Conservation (phyloP, 1,140 invertebrate genomes). For the Lasaia peninsularis region DNA sequence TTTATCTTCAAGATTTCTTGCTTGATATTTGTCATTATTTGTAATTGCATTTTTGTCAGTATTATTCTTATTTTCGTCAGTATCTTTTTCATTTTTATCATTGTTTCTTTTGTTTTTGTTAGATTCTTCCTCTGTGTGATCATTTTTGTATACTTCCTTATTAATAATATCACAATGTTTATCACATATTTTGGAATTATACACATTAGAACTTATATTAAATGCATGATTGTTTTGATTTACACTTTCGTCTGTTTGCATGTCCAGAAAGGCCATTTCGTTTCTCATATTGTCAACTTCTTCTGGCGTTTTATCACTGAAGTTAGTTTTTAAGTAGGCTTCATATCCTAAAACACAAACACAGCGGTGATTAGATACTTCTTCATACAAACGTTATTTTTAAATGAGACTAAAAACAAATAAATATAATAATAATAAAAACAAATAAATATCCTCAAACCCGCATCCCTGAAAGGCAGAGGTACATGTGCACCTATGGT, state of each 20-base stretch:
- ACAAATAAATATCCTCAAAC: too few species aligned
- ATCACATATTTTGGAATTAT: neutral
- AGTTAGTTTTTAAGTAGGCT: slow-evolving; percentile 13
- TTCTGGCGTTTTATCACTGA: slow-evolving; percentile 2
- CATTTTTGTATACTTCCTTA: neutral
- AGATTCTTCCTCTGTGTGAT: neutral
- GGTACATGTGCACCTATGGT: too few species aligned
- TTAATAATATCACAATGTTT: neutral
- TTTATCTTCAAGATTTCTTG: neutral
- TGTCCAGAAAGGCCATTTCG: neutral
- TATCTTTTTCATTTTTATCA: neutral
- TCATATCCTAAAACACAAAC: neutral
- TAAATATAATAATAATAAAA: neutral
- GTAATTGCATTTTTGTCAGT: slow-evolving; percentile 14
- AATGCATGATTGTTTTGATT: slow-evolving; percentile 9
- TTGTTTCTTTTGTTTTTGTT: neutral
- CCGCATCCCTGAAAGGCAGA: too few species aligned
- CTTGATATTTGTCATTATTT: slow-evolving; percentile 14
- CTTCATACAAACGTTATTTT: too few species aligned
- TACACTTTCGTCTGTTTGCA: neutral
- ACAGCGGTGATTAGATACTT: too few species aligned
- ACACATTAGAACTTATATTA: slow-evolving; percentile 3
- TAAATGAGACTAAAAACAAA: too few species aligned
- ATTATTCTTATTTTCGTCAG: slow-evolving; percentile 17
- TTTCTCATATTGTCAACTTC: slow-evolving; percentile 10